phyloP scores from a whole-genome alignment of 2,888 invertebrate genomes.

The Polymixis flavicincta region DNA sequence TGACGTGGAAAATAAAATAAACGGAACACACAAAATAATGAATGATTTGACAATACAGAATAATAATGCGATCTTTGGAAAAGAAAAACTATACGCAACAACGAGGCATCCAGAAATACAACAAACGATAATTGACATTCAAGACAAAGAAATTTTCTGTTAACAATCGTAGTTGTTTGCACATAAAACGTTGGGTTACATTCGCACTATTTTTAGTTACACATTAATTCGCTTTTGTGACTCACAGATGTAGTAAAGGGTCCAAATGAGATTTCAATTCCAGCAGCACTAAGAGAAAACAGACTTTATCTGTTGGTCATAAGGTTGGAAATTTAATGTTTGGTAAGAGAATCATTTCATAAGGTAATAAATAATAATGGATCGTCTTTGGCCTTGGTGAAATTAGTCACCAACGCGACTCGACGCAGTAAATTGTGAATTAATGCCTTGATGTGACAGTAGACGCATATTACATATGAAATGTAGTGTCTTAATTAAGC shows the following conservation, averaged over 20 bases:
- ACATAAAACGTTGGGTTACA: slow-evolving; percentile 70
- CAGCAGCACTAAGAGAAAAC: slow-evolving; percentile 61
- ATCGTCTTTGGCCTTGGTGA: slow-evolving; percentile 87
- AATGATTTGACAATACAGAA: slow-evolving; percentile 18
- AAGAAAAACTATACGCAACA: background rate
- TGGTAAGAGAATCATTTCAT: slow-evolving; percentile 77
- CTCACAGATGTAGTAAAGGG: slow-evolving; percentile 82
- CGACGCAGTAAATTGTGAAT: slow-evolving; percentile 76
- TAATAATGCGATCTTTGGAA: slow-evolving; percentile 9
- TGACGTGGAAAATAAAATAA: slow-evolving; percentile 18
- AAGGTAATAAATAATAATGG: slow-evolving; percentile 89
- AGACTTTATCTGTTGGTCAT: slow-evolving; percentile 69
- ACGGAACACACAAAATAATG: slow-evolving; percentile 14
- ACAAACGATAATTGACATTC: slow-evolving; percentile 49
- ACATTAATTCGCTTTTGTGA: slow-evolving; percentile 81
- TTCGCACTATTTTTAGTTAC: slow-evolving; percentile 81
- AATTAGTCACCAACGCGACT: slow-evolving; percentile 82
- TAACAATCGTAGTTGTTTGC: slow-evolving; percentile 69
- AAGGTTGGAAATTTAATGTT: slow-evolving; percentile 71
- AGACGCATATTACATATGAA: slow-evolving; percentile 67
- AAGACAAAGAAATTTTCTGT: slow-evolving; percentile 66
- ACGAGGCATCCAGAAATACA: slow-evolving; percentile 22
- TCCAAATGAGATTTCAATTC: slow-evolving; percentile 79
- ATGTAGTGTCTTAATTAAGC: slow-evolving; percentile 59
- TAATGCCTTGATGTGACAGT: slow-evolving; percentile 75